Evolutionary conservation across 1,140 invertebrate species (phyloP), one percentile per base, ranked within the genome.

Genomic region (Archivesica marissinica): DNA sequence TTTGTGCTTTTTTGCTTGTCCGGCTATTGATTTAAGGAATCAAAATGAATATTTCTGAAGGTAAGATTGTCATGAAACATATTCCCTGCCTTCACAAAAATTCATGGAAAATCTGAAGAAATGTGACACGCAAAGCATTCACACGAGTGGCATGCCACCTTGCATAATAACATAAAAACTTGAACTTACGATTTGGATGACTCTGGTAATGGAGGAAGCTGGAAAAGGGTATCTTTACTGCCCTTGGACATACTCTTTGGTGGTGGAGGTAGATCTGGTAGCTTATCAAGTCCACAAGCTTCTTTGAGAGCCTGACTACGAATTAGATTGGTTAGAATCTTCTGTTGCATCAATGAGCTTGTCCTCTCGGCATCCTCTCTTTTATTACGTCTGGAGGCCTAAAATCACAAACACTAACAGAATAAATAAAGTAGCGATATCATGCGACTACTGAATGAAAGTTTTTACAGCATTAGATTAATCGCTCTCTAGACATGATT

Each of bases 331-430:
- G 94, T 95, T 84, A 96, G 93, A 59, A 98, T 94, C 92, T 98
- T 96, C 90, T 96, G 95, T 90, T 96, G 96, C 52, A 97, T 95
- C 91, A 96, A 96, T 76, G 96, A 96, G 88, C 96, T 96, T 87
- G 96, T 96, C 85, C 95, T 95, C 44, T 93, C 92, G 68, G 97
- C 96, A 91, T 96, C 96, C 86, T 95, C 95, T 93, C 97, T 97
- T 90, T 96, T 95, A 91, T 96, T 96, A 94, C 97, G 96, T 87
- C 98, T 95, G 86, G 95, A 96, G 84, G 96, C 96, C 97, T 98
- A 90, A 87, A 95, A 81, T 33, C 11, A 66, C 25, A 13, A 33
- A 13, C 9, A 61, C 9, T 23, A n/a, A 61, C 56, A 13, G 9
- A 61, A 61, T 11, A 61, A 11, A 50, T 50, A 20, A 11, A 20